These are phyloP conservation scores for Acanthis flammea DNA, from an alignment of 2,797 vertebrate genomes.

Conservation along the genomic window DNA sequence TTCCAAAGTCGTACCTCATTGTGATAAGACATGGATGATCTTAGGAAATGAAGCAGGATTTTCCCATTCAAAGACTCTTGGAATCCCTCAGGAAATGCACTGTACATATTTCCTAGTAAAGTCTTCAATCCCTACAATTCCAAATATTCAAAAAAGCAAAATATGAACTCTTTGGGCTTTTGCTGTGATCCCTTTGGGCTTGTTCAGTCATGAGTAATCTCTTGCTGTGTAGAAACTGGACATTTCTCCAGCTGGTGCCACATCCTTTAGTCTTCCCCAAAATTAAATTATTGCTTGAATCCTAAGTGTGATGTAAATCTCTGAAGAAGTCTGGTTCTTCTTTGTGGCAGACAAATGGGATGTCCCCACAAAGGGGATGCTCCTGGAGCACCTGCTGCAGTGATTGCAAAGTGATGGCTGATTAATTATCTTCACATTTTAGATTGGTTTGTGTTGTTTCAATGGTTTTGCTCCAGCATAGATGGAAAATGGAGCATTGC, in stretches of 20 bases:
- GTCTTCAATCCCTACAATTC: neutral
- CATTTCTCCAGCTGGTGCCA: neutral
- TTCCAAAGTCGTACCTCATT: neutral
- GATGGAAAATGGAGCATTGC: neutral
- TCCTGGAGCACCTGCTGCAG: neutral
- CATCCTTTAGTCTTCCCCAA: neutral
- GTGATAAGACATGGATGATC: neutral
- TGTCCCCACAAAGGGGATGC: neutral
- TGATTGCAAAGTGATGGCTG: neutral
- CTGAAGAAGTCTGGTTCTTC: neutral
- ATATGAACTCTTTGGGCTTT: neutral
- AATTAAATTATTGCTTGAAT: neutral
- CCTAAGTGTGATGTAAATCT: neutral
- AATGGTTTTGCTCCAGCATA: neutral
- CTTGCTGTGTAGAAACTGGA: neutral
- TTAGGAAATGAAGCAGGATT: neutral
- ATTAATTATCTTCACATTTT: neutral
- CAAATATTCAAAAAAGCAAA: neutral
- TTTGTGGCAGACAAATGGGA: neutral
- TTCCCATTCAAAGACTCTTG: neutral
- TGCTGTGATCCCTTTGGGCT: neutral
- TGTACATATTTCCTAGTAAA: neutral
- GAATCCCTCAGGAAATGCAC: neutral
- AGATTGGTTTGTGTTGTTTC: neutral
- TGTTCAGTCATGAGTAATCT: rapidly evolving